Base-by-base conservation (phyloP, 2,797 vertebrate genomes). In the Poecilia gillii region DNA sequence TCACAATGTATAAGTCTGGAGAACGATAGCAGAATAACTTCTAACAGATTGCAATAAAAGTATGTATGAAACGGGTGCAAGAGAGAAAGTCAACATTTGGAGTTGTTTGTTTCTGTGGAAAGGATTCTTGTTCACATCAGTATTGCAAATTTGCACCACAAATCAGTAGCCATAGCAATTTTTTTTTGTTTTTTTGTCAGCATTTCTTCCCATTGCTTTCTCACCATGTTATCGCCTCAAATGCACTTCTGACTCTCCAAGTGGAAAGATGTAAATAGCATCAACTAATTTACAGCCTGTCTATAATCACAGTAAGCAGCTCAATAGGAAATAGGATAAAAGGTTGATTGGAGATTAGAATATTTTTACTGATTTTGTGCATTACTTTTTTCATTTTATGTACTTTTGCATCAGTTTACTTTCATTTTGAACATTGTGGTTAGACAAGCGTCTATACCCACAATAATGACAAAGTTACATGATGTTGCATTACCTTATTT, bases 301-400 rank as follows among this genome's bases (percentile, higher is more conserved):
- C 79, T 64, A 72, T 93, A 92, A 94, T 93, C 93, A 81, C 59
- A 73, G 55, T 85, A 79, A 91, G 88, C 88, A 72, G 73, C 68
- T 84, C 72, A 78, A 5, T 47, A 76, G 76, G 73, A 91, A 86
- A 64, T 85, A 23, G 70, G 28, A 49, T 53, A 53, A 49, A 45
- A 73, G 57, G 73, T 73, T 77, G 75, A 31, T 33, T 75, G 71
- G 33, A 36, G 31, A 64, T 64, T 53, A 53, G 57, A 31, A 46
- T 77, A 23, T 28, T 51, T 5, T 66, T 14, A 1, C 18, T 18
- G 1, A 49, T 72, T 3, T 45, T 16, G 7, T 66, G 8, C 20
- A 39, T 23, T 25, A 51, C 20, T 25, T 23, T 51, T 51, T 51
- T 23, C 20, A 51, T 9, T 51, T 36, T 66, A 39, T 39, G 33